Percentiles rank a stretch among this genome's conserved stretches.
These are phyloP conservation scores for Lepus europaeus DNA, from an alignment of 2,113 vertebrate species.

Conservation along the genomic window DNA sequence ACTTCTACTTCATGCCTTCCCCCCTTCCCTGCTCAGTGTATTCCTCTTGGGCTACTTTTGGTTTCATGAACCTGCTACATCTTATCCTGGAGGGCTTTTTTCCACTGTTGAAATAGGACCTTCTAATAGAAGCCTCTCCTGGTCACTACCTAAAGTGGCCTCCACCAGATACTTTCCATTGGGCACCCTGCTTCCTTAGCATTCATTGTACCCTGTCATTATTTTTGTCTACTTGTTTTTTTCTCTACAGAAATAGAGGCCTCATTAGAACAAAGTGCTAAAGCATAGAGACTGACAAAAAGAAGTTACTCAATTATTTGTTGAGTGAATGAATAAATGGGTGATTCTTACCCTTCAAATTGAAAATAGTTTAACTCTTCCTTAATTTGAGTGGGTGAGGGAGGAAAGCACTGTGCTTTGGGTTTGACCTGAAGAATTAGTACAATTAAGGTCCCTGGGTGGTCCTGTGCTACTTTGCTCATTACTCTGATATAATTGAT, in stretches of 20 bases:
- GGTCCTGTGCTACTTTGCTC: not conserved
- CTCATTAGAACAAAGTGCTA: constrained; percentile 2
- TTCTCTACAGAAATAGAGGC: not conserved
- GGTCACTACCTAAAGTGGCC: not conserved
- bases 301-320: constrained; percentile 48
- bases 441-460: not conserved
- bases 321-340: constrained; percentile 22
- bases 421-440: not conserved
- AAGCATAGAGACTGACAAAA: not conserved
- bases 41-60: not conserved
- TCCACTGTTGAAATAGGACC: not conserved
- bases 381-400: not conserved
- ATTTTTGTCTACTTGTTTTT: constrained; percentile 32
- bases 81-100: not conserved
- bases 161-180: not conserved
- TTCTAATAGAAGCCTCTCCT: not conserved
- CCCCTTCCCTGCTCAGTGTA: not conserved
- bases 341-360: constrained; percentile 29
- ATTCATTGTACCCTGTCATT: not conserved
- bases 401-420: constrained; percentile 9
- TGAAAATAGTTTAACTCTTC: not conserved
- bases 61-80: not conserved
- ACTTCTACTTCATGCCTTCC: not conserved
- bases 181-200: not conserved
- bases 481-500: not conserved